phyloP scores from a whole-genome alignment of 2,888 invertebrate genomes.

The Ectemnius lituratus region DNA sequence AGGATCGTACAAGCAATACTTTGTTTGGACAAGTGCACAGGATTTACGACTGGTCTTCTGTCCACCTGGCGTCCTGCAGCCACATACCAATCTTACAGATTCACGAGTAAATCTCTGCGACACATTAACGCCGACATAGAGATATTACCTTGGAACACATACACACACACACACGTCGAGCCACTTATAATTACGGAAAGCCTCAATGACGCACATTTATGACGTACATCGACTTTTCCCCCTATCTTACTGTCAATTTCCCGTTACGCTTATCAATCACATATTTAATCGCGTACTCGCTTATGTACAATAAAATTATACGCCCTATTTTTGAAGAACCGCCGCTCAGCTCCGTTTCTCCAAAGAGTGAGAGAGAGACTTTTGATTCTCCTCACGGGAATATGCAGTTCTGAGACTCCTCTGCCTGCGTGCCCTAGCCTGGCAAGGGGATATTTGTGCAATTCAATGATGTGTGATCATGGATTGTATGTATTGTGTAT shows the following conservation, averaged over 20 bases:
- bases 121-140: not conserved
- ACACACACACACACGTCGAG: slow-evolving; percentile 7
- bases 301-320: slow-evolving; percentile 50
- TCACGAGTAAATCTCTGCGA: slow-evolving; percentile 26
- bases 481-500: too few relatives aligned
- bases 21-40: slow-evolving; percentile 60
- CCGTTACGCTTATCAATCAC: slow-evolving; percentile 32
- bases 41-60: not conserved
- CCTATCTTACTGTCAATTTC: slow-evolving; percentile 28
- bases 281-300: slow-evolving; percentile 35
- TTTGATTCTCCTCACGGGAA: slow-evolving; percentile 38
- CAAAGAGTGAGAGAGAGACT: slow-evolving; percentile 11
- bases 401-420: not conserved
- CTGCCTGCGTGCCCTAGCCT: not conserved
- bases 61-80: slow-evolving; percentile 26
- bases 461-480: too few relatives aligned
- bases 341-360: not conserved
- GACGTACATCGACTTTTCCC: slow-evolving; percentile 51
- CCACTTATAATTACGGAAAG: slow-evolving; percentile 27
- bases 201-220: slow-evolving; percentile 40
- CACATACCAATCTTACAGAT: slow-evolving; percentile 25
- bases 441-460: too few relatives aligned
- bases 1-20: slow-evolving; percentile 72
- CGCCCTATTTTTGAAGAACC: slow-evolving; percentile 21
- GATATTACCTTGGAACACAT: not conserved